These are phyloP conservation scores for Platichthys stellatus DNA, from an alignment of 2,113 vertebrate genomes.

Conservation along the genomic window DNA sequence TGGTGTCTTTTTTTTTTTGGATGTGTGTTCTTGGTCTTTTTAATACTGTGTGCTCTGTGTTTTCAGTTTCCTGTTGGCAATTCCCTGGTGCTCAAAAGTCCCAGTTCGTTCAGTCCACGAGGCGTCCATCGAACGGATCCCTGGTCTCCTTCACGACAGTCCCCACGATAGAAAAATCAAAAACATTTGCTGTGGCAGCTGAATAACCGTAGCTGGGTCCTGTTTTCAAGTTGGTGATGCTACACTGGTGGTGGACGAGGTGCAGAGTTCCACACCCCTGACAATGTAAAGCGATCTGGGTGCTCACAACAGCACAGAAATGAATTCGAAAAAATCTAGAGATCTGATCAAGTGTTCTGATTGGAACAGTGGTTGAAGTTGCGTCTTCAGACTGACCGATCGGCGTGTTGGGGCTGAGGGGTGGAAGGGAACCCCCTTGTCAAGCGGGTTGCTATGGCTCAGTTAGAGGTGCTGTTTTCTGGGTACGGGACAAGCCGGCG, in stretches of 20 bases:
- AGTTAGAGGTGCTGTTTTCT: slow-evolving; percentile 93
- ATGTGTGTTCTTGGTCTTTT: slow-evolving; percentile 64
- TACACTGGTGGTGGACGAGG: slow-evolving; percentile 76
- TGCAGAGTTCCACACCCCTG: slow-evolving; percentile 70
- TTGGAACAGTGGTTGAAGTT: slow-evolving; percentile 71
- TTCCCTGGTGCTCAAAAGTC: slow-evolving; percentile 63
- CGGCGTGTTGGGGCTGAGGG: slow-evolving; percentile 87
- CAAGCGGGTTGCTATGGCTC: slow-evolving; percentile 94
- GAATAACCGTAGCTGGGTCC: slow-evolving; percentile 62
- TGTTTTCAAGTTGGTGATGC: slow-evolving; percentile 71
- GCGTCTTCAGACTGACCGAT: slow-evolving; percentile 79
- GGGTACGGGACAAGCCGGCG: slow-evolving; percentile 66
- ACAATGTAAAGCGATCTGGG: slow-evolving; percentile 67
- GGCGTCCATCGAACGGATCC: slow-evolving; percentile 50
- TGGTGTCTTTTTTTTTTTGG: slow-evolving; percentile 75
- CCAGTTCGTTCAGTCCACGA: slow-evolving; percentile 58
- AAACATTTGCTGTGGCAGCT: slow-evolving; percentile 62
- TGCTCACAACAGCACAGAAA: slow-evolving; percentile 72
- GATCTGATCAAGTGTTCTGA: slow-evolving; percentile 72
- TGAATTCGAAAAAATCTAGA: slow-evolving; percentile 50
- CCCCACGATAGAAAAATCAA: slow-evolving; percentile 54
- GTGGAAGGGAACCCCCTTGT: slow-evolving; percentile 87
- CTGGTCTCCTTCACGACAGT: slow-evolving; percentile 51
- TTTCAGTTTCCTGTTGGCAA: slow-evolving; percentile 67
- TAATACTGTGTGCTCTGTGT: slow-evolving; percentile 70